Conservation (phyloP, 2,113 vertebrate genomes). For the Gambusia holbrooki region DNA sequence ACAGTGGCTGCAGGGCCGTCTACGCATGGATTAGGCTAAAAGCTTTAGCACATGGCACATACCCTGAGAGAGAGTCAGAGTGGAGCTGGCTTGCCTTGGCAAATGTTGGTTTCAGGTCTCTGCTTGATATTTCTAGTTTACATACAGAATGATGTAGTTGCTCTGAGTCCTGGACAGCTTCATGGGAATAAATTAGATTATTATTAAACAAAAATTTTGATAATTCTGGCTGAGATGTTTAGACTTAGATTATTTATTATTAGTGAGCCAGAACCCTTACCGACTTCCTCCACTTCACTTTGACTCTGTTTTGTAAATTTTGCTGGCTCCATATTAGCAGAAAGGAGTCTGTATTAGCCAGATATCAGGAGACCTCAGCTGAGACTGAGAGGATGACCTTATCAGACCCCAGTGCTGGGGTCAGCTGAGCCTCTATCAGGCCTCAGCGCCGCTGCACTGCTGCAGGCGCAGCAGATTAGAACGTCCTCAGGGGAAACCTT, state of each 20-base stretch:
- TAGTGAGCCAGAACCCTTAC: conserved; percentile 12
- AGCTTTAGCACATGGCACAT: conserved; percentile 1
- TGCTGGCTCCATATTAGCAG: conserved; percentile 28
- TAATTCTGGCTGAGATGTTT: no score
- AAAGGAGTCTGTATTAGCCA: conserved; percentile 9
- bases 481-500: conserved; percentile 80
- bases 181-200: no score
- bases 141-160: background rate
- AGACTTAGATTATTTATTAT: no score
- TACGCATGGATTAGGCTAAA: conserved; percentile 13
- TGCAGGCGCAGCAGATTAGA: conserved; percentile 82
- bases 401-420: conserved; percentile 25
- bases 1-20: background rate
- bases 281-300: conserved; percentile 15
- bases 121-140: conserved; percentile 2
- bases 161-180: background rate
- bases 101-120: background rate
- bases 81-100: background rate
- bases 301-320: conserved; percentile 29
- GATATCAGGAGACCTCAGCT: conserved; percentile 18
- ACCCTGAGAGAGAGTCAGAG: background rate
- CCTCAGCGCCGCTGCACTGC: conserved; percentile 11
- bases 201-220: no score
- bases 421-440: conserved; percentile 49
- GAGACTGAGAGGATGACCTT: conserved; percentile 52